Evolutionary conservation across 1,140 invertebrate species (phyloP), one percentile per base, ranked within the genome.

Genomic region (Pantala flavescens): DNA sequence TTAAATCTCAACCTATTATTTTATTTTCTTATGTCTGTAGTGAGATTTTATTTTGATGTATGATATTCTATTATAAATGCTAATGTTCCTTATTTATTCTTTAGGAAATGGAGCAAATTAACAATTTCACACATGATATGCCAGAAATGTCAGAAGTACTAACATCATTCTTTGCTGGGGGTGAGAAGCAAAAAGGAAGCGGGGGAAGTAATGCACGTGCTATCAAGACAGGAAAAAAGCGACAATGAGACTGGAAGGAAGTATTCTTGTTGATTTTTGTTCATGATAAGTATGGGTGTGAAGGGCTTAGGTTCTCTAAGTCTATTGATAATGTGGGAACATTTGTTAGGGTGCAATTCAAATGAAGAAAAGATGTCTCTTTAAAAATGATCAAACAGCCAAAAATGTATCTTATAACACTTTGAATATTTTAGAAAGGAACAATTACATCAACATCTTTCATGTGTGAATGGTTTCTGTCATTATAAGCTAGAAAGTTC

Each of bases 81-180:
- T n/a, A n/a, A n/a, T 2, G 28, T 36, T 36, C 3, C 28, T 9
- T 36, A 36, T 5, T 9, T 36, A 36, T 5, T 36, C 28, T 36
- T 36, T 36, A 89, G 85, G 95, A 97, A 86, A 91, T 97, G 85
- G 95, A 97, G 81, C 93, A 96, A 78, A 86, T 97, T 28, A 90
- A 90, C 77, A 91, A 88, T 82, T 84, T 94, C 77, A 90, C 91
- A 0, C 94, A 93, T 83, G 90, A 91, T 78, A 90, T 96, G 85
- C 94, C 94, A 0, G 94, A 97, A 84, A 90, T 97, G 84, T 95
- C 93, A 5, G 95, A 97, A 84, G 88, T 95, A 82, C 87, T 97
- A 72, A 94, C 94, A 9, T 89, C 90, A 19, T 89, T 90, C 75
- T 89, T 95, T 77, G 88, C 90, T 73, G 89, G 92, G 71, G 86